Evolutionary conservation across 2,797 vertebrate species (phyloP).

Genomic region (Pelochelys cantorii): DNA sequence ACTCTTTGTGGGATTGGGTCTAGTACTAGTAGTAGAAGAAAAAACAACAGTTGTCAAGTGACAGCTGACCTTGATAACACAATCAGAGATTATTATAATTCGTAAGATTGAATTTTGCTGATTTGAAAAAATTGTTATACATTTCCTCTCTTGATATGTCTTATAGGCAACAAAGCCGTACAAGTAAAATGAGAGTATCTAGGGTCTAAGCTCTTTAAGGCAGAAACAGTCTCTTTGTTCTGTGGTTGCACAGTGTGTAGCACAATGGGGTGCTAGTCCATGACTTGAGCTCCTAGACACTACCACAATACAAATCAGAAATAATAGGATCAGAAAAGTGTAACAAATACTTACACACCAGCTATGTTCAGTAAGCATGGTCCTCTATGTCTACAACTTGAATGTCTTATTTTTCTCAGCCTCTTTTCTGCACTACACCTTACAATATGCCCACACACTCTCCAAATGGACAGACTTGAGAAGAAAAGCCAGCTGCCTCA

Average conservation of each 20-base stretch:
- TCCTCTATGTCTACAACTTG: neutral
- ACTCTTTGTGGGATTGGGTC: neutral
- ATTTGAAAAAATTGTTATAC: neutral
- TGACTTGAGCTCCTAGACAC: neutral
- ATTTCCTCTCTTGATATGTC: neutral
- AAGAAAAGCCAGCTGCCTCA: neutral
- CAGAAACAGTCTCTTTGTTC: neutral
- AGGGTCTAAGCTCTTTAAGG: neutral
- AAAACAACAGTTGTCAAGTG: neutral
- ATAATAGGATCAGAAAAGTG: neutral
- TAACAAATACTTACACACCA: neutral
- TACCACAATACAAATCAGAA: neutral
- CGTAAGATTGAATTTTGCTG: neutral
- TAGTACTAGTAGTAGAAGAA: neutral
- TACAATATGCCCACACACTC: neutral
- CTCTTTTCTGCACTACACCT: fast-evolving
- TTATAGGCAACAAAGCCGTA: neutral
- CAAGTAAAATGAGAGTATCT: neutral
- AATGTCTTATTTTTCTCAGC: neutral
- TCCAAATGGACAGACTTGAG: neutral
- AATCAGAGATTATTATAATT: neutral
- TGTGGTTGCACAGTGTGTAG: neutral
- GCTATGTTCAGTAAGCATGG: neutral
- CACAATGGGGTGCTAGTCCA: neutral
- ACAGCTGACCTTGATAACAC: fast-evolving